These are phyloP conservation scores for Leuciscus waleckii DNA, from an alignment of 2,797 vertebrate genomes.

Conservation along the genomic window DNA sequence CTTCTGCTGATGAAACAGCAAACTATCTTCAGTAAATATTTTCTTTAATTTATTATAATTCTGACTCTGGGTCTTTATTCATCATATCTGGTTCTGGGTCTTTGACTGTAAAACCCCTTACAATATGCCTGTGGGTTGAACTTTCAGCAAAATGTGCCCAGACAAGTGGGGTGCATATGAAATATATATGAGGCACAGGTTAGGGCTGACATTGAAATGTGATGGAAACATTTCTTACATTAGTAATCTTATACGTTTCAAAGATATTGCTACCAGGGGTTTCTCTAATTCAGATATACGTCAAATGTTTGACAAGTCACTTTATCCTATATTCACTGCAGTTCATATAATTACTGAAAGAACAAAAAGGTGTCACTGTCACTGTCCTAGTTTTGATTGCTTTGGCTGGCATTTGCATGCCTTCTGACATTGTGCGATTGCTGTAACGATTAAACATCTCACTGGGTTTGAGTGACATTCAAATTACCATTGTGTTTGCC, in stretches of 20 bases:
- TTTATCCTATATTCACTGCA: constrained; percentile 35
- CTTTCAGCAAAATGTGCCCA: neutral
- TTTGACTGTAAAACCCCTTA: no score
- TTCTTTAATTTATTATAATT: no score
- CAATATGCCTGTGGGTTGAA: neutral
- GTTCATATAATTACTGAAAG: constrained; percentile 19
- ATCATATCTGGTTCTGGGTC: no score
- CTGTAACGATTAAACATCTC: constrained; percentile 37
- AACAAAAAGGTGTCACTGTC: neutral
- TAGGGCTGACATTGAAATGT: neutral
- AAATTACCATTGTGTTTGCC: constrained; percentile 61
- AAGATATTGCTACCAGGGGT: neutral
- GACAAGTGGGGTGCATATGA: neutral
- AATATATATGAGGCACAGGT: neutral
- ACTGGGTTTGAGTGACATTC: constrained; percentile 63
- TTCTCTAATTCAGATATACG: neutral
- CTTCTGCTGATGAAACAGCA: no score
- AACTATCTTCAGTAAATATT: no score
- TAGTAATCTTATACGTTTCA: neutral
- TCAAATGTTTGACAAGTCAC: neutral
- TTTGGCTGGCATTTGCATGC: constrained; percentile 41
- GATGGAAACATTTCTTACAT: neutral
- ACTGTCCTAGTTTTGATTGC: constrained; percentile 36
- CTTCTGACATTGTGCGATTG: constrained; percentile 38
- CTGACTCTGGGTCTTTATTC: no score